phyloP scores from a whole-genome alignment of 2,113 vertebrate genomes.

The Microcebus murinus region DNA sequence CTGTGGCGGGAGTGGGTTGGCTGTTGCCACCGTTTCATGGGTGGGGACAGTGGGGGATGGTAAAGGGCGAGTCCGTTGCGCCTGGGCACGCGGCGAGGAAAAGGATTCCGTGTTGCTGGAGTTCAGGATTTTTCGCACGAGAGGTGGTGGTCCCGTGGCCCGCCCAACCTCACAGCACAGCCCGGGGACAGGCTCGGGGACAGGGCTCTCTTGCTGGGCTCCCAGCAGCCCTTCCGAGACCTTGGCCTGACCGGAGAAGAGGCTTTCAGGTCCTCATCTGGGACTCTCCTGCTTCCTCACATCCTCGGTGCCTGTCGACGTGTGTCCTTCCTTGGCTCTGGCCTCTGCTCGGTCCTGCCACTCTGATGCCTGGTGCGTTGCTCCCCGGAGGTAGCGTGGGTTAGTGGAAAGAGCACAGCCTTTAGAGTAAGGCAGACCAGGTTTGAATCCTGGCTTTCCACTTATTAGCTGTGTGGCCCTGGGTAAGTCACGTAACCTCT shows the following conservation, averaged over 20 bases:
- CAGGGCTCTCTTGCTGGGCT: neutral
- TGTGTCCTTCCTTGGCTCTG: neutral
- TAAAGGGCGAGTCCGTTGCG: too few relatives aligned
- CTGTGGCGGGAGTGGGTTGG: rapidly evolving
- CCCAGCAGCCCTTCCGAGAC: neutral
- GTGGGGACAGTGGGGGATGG: too few relatives aligned
- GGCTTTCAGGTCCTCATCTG: neutral
- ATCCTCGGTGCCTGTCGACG: rapidly evolving
- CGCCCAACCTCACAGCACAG: neutral
- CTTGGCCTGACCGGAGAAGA: neutral
- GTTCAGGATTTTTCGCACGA: neutral
- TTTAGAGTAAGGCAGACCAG: neutral
- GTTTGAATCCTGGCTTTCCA: neutral
- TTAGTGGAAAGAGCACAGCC: neutral
- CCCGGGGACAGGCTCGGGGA: too few relatives aligned
- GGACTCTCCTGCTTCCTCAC: neutral
- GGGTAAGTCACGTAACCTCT: neutral
- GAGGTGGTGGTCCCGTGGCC: neutral
- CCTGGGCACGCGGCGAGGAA: neutral
- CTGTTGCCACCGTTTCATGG: rapidly evolving
- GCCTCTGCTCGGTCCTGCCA: neutral
- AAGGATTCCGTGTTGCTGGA: neutral
- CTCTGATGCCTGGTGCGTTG: neutral
- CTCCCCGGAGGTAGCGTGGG: neutral
- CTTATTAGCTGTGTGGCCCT: neutral